Percentiles rank a stretch among this genome's conserved stretches.
These are phyloP conservation scores for Campodea augens DNA, from an alignment of 1,140 invertebrate species.

Conservation along the genomic window DNA sequence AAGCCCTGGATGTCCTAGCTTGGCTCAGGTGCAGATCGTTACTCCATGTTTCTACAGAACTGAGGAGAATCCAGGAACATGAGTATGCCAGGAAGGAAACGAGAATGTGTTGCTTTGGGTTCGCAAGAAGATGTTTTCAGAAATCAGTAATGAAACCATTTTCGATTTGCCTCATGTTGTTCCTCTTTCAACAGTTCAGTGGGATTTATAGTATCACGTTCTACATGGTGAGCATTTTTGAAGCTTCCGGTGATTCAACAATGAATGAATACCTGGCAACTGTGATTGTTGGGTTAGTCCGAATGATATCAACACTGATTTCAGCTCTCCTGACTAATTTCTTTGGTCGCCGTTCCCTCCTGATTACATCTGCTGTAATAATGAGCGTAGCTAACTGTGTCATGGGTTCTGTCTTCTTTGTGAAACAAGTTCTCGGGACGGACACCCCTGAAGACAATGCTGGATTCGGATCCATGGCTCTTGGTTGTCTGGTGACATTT, in stretches of 20 bases:
- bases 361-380: conserved; percentile 33
- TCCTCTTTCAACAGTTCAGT: conserved; percentile 37
- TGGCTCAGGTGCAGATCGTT: background rate
- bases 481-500: conserved; percentile 32
- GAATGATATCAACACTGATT: conserved; percentile 36
- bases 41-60: background rate
- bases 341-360: conserved; percentile 32
- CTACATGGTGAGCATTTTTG: conserved; percentile 43
- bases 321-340: conserved; percentile 36
- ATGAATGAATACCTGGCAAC: conserved; percentile 37
- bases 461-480: conserved; percentile 25
- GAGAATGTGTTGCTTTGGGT: background rate
- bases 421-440: conserved; percentile 2
- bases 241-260: conserved; percentile 19
- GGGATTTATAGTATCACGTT: conserved; percentile 49
- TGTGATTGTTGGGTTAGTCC: conserved; percentile 42
- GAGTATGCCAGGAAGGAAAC: background rate
- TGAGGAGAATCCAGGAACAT: background rate
- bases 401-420: conserved; percentile 22
- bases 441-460: conserved; percentile 14
- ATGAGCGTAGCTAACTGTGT: conserved; percentile 30
- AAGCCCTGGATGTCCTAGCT: background rate
- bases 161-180: conserved; percentile 35
- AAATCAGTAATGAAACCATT: conserved; percentile 32
- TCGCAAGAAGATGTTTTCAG: background rate